Base-by-base conservation (phyloP, 2,888 invertebrate genomes). In the Pheosia tremula region DNA sequence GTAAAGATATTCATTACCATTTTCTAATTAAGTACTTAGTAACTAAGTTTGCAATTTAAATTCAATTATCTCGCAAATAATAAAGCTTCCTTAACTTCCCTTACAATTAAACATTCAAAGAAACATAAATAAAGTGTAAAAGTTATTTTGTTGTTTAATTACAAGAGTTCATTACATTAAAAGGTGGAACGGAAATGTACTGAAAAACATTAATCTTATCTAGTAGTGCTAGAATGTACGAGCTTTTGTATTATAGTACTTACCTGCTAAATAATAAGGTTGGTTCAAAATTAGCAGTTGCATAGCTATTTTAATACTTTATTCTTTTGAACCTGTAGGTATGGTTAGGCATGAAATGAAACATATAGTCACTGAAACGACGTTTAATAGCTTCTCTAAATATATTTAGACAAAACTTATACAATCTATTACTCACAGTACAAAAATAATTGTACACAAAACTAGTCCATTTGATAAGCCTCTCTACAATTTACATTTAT, bases 381-480 rank as follows among this genome's bases (percentile, higher is more conserved):
- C 77, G 72, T 76, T 76, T 77, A 77, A 66, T 76, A 77, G 64
- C 65, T 71, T 72, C 65, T 79, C 75, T 79, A 80, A 70, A 77
- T 72, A 71, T 69, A 66, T 64, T 64, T 71, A 73, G 66, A 74
- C 74, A 78, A 77, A 64, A 69, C 72, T 68, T 69, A 74, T 71
- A 74, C 69, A 76, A 60, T 73, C 69, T 64, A 67, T 72, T 69
- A 76, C 74, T 70, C 70, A 75, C 72, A 82, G 79, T 86, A 85
- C 84, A 86, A 86, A 86, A 86, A 86, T 86, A 86, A 80, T 82
- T 82, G 82, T 83, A 85, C 82, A 74, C 67, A 67, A 49, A 60
- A 57, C 56, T 72, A 62, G 37, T 56, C 58, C 53, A 67, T 70
- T 64, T 60, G 43, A 66, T 68, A 75, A 79, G 78, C 76, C 71